Evolutionary conservation across 1,140 invertebrate genomes (phyloP).

Genomic region (Musca domestica): DNA sequence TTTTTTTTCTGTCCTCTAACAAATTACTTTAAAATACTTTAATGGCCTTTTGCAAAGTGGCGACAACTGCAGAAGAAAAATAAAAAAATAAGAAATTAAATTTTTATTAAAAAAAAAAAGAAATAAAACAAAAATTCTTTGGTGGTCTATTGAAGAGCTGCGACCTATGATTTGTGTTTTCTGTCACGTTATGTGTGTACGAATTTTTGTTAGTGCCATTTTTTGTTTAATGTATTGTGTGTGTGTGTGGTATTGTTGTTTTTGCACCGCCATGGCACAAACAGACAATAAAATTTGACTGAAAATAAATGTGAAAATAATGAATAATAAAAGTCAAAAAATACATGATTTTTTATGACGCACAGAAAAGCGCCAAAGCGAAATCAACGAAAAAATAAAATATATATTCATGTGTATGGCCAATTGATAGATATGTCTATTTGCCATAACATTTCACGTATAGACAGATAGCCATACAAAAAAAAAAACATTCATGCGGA

Average conservation of each 20-base stretch:
- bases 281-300: conserved; percentile 24
- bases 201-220: neutral
- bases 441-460: too few relatives aligned
- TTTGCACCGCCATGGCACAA: too few relatives aligned
- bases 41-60: conserved; percentile 15
- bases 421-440: too few relatives aligned
- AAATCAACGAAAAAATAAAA: conserved; percentile 60
- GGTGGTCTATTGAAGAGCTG: too few relatives aligned
- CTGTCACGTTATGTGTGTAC: neutral
- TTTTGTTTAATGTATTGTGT: too few relatives aligned
- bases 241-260: too few relatives aligned
- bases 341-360: conserved; percentile 25
- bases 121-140: neutral
- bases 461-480: too few relatives aligned
- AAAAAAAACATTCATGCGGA: too few relatives aligned
- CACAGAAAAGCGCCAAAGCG: conserved; percentile 79
- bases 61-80: too few relatives aligned
- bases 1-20: neutral
- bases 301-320: conserved; percentile 26
- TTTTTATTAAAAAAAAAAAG: too few relatives aligned
- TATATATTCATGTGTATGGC: too few relatives aligned
- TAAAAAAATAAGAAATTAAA: neutral
- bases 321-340: conserved; percentile 27
- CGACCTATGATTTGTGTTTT: too few relatives aligned
- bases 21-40: conserved; percentile 13